phyloP scores from a whole-genome alignment of 1,140 invertebrate species.

The Sarcophaga peregrina region DNA sequence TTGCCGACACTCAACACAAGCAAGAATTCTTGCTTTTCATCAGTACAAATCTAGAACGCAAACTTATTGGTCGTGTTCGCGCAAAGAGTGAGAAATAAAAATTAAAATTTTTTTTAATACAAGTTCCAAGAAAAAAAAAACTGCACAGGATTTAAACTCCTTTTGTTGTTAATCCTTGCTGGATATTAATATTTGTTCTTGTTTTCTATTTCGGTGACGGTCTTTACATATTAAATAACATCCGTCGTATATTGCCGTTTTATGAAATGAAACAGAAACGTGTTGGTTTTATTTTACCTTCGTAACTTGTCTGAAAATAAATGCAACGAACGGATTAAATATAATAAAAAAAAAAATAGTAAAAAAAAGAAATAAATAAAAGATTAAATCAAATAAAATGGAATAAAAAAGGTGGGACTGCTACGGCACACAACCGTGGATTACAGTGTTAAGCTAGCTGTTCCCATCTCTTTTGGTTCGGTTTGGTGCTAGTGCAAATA shows the following conservation, averaged over 20 bases:
- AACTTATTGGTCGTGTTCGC: constrained; percentile 26
- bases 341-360: no score
- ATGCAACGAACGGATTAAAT: constrained; percentile 1
- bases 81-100: neutral
- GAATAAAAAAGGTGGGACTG: neutral
- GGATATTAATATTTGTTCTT: constrained; percentile 7
- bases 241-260: neutral
- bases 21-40: neutral
- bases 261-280: neutral
- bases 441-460: constrained; percentile 24
- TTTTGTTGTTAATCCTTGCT: constrained; percentile 12
- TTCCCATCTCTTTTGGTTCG: neutral
- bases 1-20: constrained; percentile 21
- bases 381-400: no score
- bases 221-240: constrained; percentile 3
- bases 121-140: neutral
- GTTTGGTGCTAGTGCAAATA: constrained; percentile 16
- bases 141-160: constrained; percentile 24
- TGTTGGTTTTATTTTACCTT: neutral
- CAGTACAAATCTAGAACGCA: constrained; percentile 39
- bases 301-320: neutral
- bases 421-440: constrained; percentile 28
- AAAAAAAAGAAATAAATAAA: no score
- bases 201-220: neutral
- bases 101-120: neutral